A percentile compares a stretch with the other conserved stretches of the same genome.
Evolutionary conservation across 1,140 invertebrate genomes (phyloP).

Genomic region (Coptotermes formosanus): DNA sequence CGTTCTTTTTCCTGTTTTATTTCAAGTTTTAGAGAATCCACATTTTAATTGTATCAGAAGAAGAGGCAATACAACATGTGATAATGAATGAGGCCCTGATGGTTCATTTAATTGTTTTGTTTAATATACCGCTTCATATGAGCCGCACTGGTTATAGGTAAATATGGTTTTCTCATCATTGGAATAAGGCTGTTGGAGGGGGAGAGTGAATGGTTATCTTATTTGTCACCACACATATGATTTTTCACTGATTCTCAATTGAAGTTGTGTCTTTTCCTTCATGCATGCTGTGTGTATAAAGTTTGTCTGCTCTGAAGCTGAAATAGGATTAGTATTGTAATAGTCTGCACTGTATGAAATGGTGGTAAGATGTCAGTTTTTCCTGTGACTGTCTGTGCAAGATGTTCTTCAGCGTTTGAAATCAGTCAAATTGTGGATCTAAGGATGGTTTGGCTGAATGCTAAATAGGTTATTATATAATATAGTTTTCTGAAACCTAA

Average conservation of each 20-base stretch:
- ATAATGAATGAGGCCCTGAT: background rate
- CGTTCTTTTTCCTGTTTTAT: background rate
- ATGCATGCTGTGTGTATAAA: background rate
- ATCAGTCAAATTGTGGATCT: too few species aligned
- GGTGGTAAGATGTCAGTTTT: too few species aligned
- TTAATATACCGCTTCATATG: background rate
- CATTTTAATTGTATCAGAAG: background rate
- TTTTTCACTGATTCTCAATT: background rate
- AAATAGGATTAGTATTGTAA: too few species aligned
- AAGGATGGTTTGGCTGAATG: too few species aligned
- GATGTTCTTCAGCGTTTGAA: too few species aligned
- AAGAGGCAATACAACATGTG: background rate
- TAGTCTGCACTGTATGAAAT: too few species aligned
- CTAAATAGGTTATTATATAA: too few species aligned
- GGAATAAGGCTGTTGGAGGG: background rate
- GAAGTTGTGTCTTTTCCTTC: background rate
- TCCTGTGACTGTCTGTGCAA: too few species aligned
- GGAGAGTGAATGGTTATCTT: background rate
- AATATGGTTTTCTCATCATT: background rate
- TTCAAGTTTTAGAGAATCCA: slow-evolving; percentile 6
- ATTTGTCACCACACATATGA: background rate
- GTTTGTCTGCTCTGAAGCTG: too few species aligned
- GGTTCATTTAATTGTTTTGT: background rate
- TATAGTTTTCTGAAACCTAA: too few species aligned
- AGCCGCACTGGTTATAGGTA: background rate